These are phyloP conservation scores for Sturmia bella DNA, from an alignment of 2,888 invertebrate genomes.

Conservation along the genomic window DNA sequence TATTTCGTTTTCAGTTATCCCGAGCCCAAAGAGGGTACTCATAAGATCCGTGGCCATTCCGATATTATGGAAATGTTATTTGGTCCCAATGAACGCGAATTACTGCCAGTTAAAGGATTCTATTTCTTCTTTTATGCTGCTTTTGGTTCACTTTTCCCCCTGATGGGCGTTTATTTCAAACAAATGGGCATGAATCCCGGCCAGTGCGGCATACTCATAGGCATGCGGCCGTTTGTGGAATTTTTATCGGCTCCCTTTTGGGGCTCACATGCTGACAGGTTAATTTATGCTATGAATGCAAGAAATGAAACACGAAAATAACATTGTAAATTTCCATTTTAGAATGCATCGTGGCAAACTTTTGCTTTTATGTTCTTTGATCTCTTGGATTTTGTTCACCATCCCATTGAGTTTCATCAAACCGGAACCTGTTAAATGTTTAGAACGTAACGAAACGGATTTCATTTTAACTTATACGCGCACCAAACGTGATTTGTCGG, in stretches of 20 bases:
- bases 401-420: conserved; percentile 97
- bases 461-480: conserved; percentile 84
- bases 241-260: conserved; percentile 98
- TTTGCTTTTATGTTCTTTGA: conserved; percentile 93
- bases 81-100: conserved; percentile 92
- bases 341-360: conserved; percentile 93
- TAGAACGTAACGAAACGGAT: conserved; percentile 86
- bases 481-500: conserved; percentile 82
- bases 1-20: conserved; percentile 85
- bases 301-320: not conserved
- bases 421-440: conserved; percentile 95
- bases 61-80: conserved; percentile 92
- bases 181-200: conserved; percentile 99
- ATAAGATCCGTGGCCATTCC: conserved; percentile 93
- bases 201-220: conserved; percentile 96
- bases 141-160: conserved; percentile 98
- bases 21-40: conserved; percentile 92
- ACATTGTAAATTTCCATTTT: conserved; percentile 34
- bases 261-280: conserved; percentile 96
- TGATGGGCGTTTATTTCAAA: conserved; percentile 99
- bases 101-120: conserved; percentile 97
- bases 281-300: conserved; percentile 44
- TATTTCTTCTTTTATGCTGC: conserved; percentile 99
- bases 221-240: conserved; percentile 97
- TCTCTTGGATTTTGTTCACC: conserved; percentile 98